These are phyloP conservation scores for Drosophila teissieri DNA, from an alignment of 1,140 invertebrate species.

Conservation along the genomic window DNA sequence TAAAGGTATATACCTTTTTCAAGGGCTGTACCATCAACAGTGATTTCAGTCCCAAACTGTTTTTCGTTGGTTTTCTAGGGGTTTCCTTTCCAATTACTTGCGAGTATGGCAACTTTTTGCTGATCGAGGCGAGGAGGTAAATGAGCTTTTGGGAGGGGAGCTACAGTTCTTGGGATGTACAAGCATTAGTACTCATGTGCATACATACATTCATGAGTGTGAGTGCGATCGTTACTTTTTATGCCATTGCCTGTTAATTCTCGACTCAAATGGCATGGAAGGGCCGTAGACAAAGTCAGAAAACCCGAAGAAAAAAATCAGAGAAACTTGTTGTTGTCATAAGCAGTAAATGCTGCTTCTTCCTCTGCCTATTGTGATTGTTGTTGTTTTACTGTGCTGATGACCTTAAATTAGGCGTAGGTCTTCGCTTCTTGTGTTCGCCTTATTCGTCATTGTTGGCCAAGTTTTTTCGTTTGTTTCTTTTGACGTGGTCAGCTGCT, in stretches of 20 bases:
- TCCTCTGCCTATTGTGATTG: conserved; percentile 33
- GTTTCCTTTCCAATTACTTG: conserved; percentile 11
- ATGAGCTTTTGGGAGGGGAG: conserved; percentile 35
- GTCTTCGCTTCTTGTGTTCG: conserved; percentile 54
- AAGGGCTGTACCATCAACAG: too few relatives aligned
- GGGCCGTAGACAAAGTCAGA: conserved; percentile 47
- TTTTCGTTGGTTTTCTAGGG: not conserved
- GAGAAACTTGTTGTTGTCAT: conserved; percentile 54
- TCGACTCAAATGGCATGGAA: conserved; percentile 65
- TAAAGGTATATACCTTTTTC: too few relatives aligned
- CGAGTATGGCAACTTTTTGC: conserved; percentile 22
- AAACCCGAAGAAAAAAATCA: conserved; percentile 45
- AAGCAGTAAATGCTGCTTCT: conserved; percentile 45
- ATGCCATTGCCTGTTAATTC: conserved; percentile 74
- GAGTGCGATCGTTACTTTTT: conserved; percentile 58
- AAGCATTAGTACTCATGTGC: too few relatives aligned
- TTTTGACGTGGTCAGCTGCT: conserved; percentile 54
- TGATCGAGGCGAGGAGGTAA: conserved; percentile 31
- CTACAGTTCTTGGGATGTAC: conserved; percentile 13
- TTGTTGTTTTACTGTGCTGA: conserved; percentile 78
- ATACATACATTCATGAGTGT: not conserved
- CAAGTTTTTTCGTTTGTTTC: conserved; percentile 55
- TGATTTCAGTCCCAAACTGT: not conserved
- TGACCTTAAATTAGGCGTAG: conserved; percentile 83
- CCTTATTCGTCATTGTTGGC: conserved; percentile 57